phyloP scores from a whole-genome alignment of 2,888 invertebrate genomes.

The Lucinisca nassula region DNA sequence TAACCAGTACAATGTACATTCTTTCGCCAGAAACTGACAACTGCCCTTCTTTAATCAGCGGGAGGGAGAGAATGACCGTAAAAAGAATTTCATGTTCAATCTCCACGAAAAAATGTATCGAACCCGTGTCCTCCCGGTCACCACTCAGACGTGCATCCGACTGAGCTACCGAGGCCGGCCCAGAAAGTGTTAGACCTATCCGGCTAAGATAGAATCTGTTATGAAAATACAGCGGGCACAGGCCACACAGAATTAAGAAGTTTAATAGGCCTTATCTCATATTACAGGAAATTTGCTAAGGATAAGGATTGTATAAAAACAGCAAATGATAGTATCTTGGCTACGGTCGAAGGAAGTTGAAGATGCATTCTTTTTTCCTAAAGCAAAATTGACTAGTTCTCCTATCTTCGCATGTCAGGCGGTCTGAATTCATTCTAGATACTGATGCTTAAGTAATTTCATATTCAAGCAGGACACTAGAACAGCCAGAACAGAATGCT shows the following conservation, averaged over 20 bases:
- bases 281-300: conserved; percentile 42
- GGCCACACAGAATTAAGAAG: conserved; percentile 36
- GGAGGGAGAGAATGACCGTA: too few species aligned
- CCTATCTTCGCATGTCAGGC: conserved; percentile 49
- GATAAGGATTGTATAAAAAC: conserved; percentile 33
- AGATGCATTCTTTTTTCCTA: conserved; percentile 27
- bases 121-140: too few species aligned
- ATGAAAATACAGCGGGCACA: conserved; percentile 23
- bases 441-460: conserved; percentile 70
- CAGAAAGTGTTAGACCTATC: too few species aligned
- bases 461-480: conserved; percentile 46
- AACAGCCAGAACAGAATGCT: conserved; percentile 55
- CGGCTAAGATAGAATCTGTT: conserved; percentile 44
- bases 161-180: too few species aligned
- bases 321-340: conserved; percentile 34
- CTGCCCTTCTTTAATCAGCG: too few species aligned
- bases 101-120: too few species aligned
- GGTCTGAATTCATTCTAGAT: conserved; percentile 64
- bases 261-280: conserved; percentile 50
- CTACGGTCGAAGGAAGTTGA: conserved; percentile 45
- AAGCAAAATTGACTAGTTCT: conserved; percentile 19
- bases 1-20: too few species aligned
- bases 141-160: too few species aligned
- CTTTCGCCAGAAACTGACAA: too few species aligned
- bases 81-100: too few species aligned